Evolutionary conservation across 1,140 invertebrate genomes (phyloP).

Genomic region (Holotrichia oblita): DNA sequence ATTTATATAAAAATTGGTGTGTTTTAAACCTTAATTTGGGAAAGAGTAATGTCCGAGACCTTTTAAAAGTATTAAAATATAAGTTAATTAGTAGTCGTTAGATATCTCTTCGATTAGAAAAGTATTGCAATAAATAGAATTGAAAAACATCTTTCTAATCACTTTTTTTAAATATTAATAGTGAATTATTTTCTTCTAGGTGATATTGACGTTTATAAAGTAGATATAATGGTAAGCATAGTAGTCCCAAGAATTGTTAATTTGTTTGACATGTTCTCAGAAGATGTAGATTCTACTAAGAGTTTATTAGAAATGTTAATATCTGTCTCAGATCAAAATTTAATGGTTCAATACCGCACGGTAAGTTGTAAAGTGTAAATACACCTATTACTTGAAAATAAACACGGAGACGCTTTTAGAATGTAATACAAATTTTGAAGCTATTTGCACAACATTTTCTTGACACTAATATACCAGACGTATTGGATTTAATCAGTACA

Average conservation of each 20-base stretch:
- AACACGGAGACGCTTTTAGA: background rate
- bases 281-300: background rate
- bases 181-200: background rate
- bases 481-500: background rate
- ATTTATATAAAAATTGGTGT: too few relatives aligned
- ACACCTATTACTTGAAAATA: background rate
- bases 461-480: background rate
- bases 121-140: too few relatives aligned
- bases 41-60: too few relatives aligned
- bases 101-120: too few relatives aligned
- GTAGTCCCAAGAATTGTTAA: background rate
- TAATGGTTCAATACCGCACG: background rate
- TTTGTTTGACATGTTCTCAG: background rate
- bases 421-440: constrained; percentile 7
- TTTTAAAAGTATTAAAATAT: too few relatives aligned
- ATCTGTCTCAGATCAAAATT: background rate
- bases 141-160: too few relatives aligned
- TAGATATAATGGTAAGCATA: background rate
- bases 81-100: too few relatives aligned
- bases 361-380: background rate
- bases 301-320: constrained; percentile 16
- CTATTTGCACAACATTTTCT: background rate
- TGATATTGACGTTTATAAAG: background rate
- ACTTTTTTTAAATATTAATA: background rate
- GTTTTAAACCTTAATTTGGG: too few relatives aligned